Base-by-base conservation (phyloP, 1,140 invertebrate genomes). In the Aphelinus atriplicis region DNA sequence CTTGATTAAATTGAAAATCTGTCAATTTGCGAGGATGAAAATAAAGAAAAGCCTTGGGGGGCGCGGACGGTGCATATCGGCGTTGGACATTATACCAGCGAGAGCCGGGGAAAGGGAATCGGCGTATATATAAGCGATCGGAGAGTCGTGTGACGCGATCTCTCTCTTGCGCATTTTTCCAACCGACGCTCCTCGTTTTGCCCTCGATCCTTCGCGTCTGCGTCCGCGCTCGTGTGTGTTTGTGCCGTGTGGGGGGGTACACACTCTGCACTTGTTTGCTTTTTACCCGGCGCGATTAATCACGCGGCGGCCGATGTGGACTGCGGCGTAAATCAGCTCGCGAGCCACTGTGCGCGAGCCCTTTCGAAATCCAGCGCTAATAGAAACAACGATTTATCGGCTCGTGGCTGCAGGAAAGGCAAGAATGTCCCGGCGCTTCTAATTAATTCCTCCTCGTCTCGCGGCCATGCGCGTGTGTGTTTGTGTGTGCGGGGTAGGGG, bases 1-100 rank as follows among this genome's bases (percentile, higher is more conserved):
- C 84, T 87, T 84, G 86, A 87, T 87, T 86, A 84, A 86, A 88
- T 87, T 86, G 87, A 88, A 87, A 87, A 87, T 87, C 87, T 87
- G 87, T 88, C 87, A 87, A 86, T 88, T 88, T 84, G 83, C 82
- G 81, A 87, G 26, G 26, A 26, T 26, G 26, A 26, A 26, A 26
- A 26, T 26, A 26, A 26, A 26, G 26, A 88, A 87, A 86, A 86
- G 83, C 84, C 85, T 84, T 26, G 26, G 26, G 26, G 26, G 26
- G 26, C 26, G 26, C 84, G 80, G 83, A 84, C 83, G 83, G 84
- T 80, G 85, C 85, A 85, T 86, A 87, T 87, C 81, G 86, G 85
- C 84, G 81, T 83, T 82, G 80, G 81, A 84, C 85, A 86, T 87
- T 85, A 86, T 84, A 87, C 81, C 81, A 78, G 81, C 79, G 78